phyloP scores from a whole-genome alignment of 2,113 vertebrate genomes.

The Himantopus leucocephalus region DNA sequence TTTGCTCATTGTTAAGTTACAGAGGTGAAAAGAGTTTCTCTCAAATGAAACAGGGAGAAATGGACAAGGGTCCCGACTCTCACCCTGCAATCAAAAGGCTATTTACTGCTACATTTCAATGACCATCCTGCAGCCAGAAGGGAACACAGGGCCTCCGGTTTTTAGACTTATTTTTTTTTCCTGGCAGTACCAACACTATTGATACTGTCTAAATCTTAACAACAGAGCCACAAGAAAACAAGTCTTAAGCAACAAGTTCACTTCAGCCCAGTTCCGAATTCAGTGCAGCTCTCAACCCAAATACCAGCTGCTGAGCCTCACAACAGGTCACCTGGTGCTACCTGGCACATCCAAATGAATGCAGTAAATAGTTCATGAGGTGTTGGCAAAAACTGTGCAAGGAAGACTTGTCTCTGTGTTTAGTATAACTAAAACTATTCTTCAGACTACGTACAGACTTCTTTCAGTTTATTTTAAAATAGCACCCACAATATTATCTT shows the following conservation, averaged over 20 bases:
- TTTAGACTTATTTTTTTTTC: neutral
- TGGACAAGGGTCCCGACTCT: fast-evolving
- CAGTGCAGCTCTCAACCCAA: neutral
- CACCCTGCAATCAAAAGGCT: neutral
- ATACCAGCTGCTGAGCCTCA: neutral
- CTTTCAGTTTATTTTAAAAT: neutral
- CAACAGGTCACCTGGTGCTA: neutral
- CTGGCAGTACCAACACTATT: neutral
- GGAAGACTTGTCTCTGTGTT: neutral
- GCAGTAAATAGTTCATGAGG: neutral
- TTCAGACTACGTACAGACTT: neutral
- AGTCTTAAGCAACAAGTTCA: neutral
- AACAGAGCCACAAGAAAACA: neutral
- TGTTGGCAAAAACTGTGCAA: neutral
- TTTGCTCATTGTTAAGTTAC: neutral
- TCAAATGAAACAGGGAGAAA: neutral
- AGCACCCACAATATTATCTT: neutral
- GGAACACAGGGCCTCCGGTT: neutral
- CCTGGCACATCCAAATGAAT: neutral
- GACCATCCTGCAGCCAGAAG: neutral
- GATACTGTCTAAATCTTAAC: neutral
- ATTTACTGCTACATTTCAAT: neutral
- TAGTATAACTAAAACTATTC: neutral
- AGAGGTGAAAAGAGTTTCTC: neutral
- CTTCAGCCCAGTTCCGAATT: neutral